Conservation (phyloP, 30 jellyfish, hydroid and myxozoan species). For the Turritopsis dohrnii region DNA sequence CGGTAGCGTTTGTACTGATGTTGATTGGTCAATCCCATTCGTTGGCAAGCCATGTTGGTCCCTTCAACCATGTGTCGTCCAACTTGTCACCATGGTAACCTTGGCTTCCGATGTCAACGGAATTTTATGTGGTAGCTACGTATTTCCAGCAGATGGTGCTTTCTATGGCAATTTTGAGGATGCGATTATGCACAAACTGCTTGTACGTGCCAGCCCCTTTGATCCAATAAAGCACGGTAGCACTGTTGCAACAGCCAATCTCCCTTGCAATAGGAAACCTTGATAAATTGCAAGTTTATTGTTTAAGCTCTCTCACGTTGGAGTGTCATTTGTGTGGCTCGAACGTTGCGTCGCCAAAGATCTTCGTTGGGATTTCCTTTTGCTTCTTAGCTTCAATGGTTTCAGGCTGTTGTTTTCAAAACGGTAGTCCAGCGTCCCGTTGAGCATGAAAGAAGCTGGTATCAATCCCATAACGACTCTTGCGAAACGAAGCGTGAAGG, state of each 20-base stretch:
- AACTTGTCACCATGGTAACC: slow-evolving; percentile 41
- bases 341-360: too few relatives aligned
- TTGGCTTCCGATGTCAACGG: slow-evolving; percentile 47
- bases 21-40: slow-evolving; percentile 53
- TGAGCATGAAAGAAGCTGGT: too few relatives aligned
- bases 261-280: not conserved
- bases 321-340: too few relatives aligned
- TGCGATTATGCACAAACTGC: too few relatives aligned
- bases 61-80: slow-evolving; percentile 51
- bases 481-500: too few relatives aligned
- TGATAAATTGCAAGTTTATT: too few relatives aligned
- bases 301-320: too few relatives aligned
- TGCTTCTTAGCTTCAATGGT: too few relatives aligned
- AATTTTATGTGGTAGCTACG: slow-evolving; percentile 21
- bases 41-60: slow-evolving; percentile 59
- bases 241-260: not conserved
- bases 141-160: not conserved
- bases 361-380: too few relatives aligned
- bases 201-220: slow-evolving; percentile 10
- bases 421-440: too few relatives aligned
- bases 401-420: too few relatives aligned
- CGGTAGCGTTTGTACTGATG: not conserved
- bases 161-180: not conserved
- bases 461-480: too few relatives aligned
- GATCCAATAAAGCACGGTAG: not conserved